Evolutionary conservation across 2,888 invertebrate genomes (phyloP).

Genomic region (Eilema sororculum): DNA sequence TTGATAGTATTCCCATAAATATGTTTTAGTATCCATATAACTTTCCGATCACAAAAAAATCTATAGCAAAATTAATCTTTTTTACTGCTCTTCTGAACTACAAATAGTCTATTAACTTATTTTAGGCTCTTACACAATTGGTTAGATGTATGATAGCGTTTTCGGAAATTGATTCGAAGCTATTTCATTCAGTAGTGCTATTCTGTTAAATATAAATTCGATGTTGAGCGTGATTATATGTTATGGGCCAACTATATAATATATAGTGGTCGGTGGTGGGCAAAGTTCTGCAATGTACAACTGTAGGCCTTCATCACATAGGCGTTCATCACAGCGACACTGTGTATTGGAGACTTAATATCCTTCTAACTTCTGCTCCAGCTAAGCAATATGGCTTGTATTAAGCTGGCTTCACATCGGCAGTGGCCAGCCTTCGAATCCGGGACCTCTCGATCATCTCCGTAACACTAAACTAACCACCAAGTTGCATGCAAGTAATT

Average conservation of each 20-base stretch:
- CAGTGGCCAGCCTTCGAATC: too few relatives aligned
- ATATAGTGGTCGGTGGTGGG: background rate
- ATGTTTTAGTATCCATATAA: constrained; percentile 27
- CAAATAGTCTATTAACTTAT: constrained; percentile 14
- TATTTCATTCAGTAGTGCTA: background rate
- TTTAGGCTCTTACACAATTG: background rate
- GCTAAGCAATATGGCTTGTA: too few relatives aligned
- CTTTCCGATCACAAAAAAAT: constrained; percentile 22
- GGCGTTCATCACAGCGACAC: too few relatives aligned
- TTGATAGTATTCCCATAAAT: constrained; percentile 33
- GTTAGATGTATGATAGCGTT: background rate
- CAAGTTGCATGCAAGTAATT: too few relatives aligned
- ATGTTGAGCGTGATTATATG: background rate
- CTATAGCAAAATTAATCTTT: constrained; percentile 20
- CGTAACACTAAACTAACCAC: too few relatives aligned
- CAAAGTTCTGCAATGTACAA: too few relatives aligned
- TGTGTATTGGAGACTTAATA: too few relatives aligned
- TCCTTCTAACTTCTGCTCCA: too few relatives aligned
- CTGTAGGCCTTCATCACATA: too few relatives aligned
- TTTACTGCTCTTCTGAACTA: constrained; percentile 10
- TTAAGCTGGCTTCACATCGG: too few relatives aligned
- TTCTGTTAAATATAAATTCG: background rate
- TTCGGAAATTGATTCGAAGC: background rate
- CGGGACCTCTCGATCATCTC: too few relatives aligned
- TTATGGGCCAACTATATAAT: background rate